Evolutionary conservation across 2,113 vertebrate species (phyloP), one percentile per base, ranked within the genome.

Genomic region (Lathamus discolor): DNA sequence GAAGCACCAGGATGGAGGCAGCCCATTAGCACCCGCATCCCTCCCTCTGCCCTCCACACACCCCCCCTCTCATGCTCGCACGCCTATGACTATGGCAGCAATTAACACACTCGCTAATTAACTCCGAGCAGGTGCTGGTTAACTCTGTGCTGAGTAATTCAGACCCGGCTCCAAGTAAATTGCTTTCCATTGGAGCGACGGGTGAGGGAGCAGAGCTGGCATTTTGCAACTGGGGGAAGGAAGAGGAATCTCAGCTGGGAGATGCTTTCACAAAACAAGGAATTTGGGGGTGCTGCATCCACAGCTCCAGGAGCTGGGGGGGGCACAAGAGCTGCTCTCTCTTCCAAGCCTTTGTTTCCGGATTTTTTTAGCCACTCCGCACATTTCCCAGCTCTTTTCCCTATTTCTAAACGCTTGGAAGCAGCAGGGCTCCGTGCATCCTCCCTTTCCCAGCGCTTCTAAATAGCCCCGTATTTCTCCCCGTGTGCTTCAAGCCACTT

Each of bases 41-140:
- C 74, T 16, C 68, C 35, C 39, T 13, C 77, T 55, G 59, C 79
- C 55, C 61, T 28, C 22, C 87, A 20, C 86, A 39, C 39, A 37
- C 72, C 73, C 81, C 76, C 28, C 9, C 28, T n/a, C n/a, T n/a
- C n/a, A n/a, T n/a, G 11, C 64, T 33, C 19, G 1, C 7, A 28
- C 27, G 20, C 91, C 92, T 35, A 44, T 83, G 93, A 93, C 86
- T 93, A 76, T 80, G 75, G 46, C 95, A 23, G 95, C 93, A 96
- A 97, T 97, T 94, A 97, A 64, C 96, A 76, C 88, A 86, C 78
- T 64, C 75, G 89, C 90, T 89, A 96, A 97, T 96, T 95, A 92
- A 89, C 90, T 41, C 13, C 37, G 29, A 86, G 95, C 95, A 95
- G 96, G 95, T 95, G 95, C 95, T 94, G 85, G 92, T 95, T 96